Evolutionary conservation across 2,113 vertebrate genomes (phyloP).

Genomic region (Pseudopipra pipra): DNA sequence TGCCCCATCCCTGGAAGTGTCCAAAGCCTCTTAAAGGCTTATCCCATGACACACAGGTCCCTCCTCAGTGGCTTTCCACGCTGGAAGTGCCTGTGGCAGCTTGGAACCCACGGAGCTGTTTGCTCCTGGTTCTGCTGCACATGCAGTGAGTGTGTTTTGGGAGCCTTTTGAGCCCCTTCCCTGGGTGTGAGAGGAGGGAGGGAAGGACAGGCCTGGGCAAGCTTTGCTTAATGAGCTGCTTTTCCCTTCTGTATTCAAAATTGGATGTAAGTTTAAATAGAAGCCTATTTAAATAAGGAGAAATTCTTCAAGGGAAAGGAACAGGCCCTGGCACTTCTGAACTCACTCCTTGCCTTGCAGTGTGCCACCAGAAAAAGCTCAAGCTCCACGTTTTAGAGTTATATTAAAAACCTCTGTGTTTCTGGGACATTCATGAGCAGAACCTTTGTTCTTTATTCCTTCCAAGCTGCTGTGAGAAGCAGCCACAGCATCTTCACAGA

Average conservation of each 20-base stretch:
- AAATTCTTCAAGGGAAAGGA: background rate
- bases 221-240: background rate
- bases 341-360: background rate
- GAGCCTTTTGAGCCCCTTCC: background rate
- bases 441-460: background rate
- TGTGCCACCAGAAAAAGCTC: background rate
- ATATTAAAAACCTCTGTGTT: accelerated
- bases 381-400: accelerated
- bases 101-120: accelerated
- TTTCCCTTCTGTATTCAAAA: background rate
- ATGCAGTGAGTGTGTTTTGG: background rate
- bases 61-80: accelerated
- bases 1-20: background rate
- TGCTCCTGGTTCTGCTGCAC: background rate
- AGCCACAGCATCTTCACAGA: background rate
- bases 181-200: background rate
- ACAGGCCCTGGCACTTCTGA: background rate
- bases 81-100: accelerated
- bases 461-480: background rate
- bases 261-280: background rate
- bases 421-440: background rate
- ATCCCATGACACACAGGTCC: background rate
- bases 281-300: background rate
- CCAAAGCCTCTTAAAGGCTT: background rate
- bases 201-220: background rate